A percentile compares a stretch with the other conserved stretches of the same genome.
Conservation (phyloP, 2,797 vertebrate species). For the Morelia viridis region DNA sequence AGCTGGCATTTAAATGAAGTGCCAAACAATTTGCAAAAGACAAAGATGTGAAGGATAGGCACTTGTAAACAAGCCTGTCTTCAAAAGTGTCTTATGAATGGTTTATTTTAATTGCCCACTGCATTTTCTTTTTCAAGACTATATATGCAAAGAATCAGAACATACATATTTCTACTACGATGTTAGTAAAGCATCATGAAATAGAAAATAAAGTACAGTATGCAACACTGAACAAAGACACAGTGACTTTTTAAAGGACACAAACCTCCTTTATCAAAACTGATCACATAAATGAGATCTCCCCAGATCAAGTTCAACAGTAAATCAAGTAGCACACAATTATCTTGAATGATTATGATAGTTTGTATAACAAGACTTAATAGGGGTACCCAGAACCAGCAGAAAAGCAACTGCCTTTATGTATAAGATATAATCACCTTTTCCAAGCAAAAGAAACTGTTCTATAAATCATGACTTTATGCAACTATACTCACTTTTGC, state of each 20-base stretch:
- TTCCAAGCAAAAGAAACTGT: neutral
- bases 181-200: neutral
- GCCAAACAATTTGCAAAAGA: neutral
- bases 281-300: neutral
- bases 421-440: neutral
- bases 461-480: accelerated
- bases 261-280: neutral
- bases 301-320: neutral
- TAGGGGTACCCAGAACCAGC: neutral
- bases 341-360: neutral
- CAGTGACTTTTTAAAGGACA: neutral
- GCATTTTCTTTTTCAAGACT: neutral
- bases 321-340: neutral
- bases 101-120: neutral
- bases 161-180: neutral
- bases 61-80: neutral
- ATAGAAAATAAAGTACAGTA: neutral
- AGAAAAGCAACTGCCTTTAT: neutral
- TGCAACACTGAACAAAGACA: neutral
- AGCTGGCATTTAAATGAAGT: neutral
- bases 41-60: neutral
- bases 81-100: neutral
- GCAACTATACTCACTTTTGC: conserved; percentile 78
- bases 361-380: neutral
- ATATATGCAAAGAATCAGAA: neutral